A percentile compares a stretch with the other conserved stretches of the same genome.
Evolutionary conservation across 2,113 vertebrate species (phyloP).

Genomic region (Nesoenas mayeri): DNA sequence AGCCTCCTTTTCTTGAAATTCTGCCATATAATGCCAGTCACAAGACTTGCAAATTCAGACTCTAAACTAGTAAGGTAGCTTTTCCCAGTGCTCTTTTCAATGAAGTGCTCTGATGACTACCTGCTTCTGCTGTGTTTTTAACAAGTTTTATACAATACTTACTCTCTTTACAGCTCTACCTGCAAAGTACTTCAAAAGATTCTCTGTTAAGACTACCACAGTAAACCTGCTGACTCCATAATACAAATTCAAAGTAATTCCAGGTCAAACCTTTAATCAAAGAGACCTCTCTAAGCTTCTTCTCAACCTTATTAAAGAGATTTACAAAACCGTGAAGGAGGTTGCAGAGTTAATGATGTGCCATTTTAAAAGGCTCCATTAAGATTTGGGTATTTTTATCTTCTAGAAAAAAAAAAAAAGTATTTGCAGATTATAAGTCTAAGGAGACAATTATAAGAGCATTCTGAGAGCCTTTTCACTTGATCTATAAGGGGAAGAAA

Average conservation of each 20-base stretch:
- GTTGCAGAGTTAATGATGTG: slow-evolving; percentile 69
- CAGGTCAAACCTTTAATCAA: slow-evolving; percentile 62
- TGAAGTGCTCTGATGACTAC: neutral
- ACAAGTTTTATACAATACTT: slow-evolving; percentile 8
- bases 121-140: neutral
- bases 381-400: slow-evolving; percentile 71
- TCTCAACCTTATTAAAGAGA: slow-evolving; percentile 59
- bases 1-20: neutral
- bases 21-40: neutral
- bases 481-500: slow-evolving; percentile 62
- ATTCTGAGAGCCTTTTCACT: slow-evolving; percentile 74
- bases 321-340: slow-evolving; percentile 72
- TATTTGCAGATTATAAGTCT: slow-evolving; percentile 70
- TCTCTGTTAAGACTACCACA: slow-evolving; percentile 2
- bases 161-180: slow-evolving; percentile 26
- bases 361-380: slow-evolving; percentile 70
- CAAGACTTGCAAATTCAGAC: neutral
- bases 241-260: slow-evolving; percentile 55
- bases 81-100: neutral
- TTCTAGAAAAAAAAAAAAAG: slow-evolving; percentile 62
- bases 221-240: slow-evolving; percentile 52
- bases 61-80: neutral
- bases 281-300: slow-evolving; percentile 46
- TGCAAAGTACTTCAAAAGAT: slow-evolving; percentile 31
- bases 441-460: slow-evolving; percentile 69